Evolutionary conservation across 1,140 invertebrate species (phyloP).

Genomic region (Scaptomyza hsui): DNA sequence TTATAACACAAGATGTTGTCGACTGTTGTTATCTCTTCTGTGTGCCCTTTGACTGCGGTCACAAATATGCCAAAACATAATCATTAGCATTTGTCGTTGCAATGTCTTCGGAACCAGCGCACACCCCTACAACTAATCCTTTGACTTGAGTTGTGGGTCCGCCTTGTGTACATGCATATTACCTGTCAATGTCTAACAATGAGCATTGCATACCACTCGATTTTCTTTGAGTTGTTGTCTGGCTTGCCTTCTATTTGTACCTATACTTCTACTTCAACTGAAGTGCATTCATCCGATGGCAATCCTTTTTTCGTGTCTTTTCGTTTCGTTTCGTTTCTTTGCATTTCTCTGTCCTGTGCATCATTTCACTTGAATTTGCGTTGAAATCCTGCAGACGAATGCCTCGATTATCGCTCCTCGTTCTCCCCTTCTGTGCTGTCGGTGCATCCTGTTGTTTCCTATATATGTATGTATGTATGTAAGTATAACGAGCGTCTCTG

Average conservation of each 20-base stretch:
- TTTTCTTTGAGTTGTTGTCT: slow-evolving; percentile 25
- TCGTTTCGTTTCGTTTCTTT: slow-evolving; percentile 4
- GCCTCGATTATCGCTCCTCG: not conserved
- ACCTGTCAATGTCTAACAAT: slow-evolving; percentile 64
- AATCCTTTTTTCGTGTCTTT: slow-evolving; percentile 75
- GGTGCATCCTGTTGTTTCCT: slow-evolving; percentile 40
- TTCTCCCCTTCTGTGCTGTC: slow-evolving; percentile 16
- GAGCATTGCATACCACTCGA: slow-evolving; percentile 52
- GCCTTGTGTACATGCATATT: slow-evolving; percentile 33
- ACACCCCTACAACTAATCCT: slow-evolving; percentile 62
- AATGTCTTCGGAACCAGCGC: slow-evolving; percentile 23
- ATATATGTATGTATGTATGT: not conserved
- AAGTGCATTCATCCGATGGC: slow-evolving; percentile 80
- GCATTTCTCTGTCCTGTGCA: slow-evolving; percentile 51
- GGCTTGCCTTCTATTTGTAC: slow-evolving; percentile 9
- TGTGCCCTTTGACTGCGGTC: slow-evolving; percentile 49
- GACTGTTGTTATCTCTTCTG: not conserved
- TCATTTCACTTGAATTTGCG: slow-evolving; percentile 78
- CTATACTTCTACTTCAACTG: slow-evolving; percentile 71
- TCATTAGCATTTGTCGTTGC: slow-evolving; percentile 56
- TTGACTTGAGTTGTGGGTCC: slow-evolving; percentile 57
- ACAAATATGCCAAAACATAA: slow-evolving; percentile 79
- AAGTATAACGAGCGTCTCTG: slow-evolving; percentile 57
- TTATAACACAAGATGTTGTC: slow-evolving; percentile 20
- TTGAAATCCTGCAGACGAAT: slow-evolving; percentile 69